A percentile compares a stretch with the other conserved stretches of the same genome.
Evolutionary conservation across 2,888 invertebrate genomes (phyloP).

Genomic region (Neoitamus cyanurus): DNA sequence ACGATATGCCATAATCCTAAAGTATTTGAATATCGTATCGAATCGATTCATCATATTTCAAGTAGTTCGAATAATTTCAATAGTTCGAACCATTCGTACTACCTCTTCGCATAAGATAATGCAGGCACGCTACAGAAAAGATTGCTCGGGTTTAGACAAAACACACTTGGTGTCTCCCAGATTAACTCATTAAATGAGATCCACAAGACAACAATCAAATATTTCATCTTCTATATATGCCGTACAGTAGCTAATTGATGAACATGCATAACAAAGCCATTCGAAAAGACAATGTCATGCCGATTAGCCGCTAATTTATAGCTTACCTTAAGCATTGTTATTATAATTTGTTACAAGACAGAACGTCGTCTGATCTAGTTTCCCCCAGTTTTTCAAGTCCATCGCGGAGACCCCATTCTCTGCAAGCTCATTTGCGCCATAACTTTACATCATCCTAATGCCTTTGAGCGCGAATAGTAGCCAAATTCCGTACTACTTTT

Average conservation of each 20-base stretch:
- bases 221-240: neutral
- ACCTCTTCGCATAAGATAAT: too few relatives aligned
- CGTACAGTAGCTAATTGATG: neutral
- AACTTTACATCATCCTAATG: neutral
- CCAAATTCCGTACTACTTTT: slow-evolving; percentile 19
- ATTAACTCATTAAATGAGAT: neutral
- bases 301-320: neutral
- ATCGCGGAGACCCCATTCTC: neutral
- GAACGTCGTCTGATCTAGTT: neutral
- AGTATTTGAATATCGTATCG: too few relatives aligned
- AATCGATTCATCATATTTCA: too few relatives aligned
- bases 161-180: neutral
- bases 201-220: neutral
- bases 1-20: too few relatives aligned
- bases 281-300: neutral
- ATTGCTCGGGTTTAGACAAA: neutral
- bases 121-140: neutral
- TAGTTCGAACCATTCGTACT: too few relatives aligned
- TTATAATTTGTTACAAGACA: neutral
- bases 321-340: neutral
- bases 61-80: too few relatives aligned
- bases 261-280: neutral
- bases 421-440: neutral
- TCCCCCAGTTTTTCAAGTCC: neutral
- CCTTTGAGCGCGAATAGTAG: slow-evolving; percentile 2